These are phyloP conservation scores for Petroica traversi DNA, from an alignment of 2,113 vertebrate genomes.

Conservation along the genomic window DNA sequence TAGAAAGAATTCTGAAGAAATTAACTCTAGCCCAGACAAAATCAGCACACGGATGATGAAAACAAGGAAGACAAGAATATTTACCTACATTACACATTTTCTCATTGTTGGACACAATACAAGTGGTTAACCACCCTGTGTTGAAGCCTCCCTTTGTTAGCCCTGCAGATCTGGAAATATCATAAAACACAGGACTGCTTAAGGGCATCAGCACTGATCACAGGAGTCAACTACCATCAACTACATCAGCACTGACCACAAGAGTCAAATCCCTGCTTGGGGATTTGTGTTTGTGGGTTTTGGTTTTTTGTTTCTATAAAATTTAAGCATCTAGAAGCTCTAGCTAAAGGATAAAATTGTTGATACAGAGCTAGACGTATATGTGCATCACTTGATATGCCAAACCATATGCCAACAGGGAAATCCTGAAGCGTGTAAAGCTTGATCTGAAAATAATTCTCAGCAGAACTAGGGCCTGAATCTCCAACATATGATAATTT, in stretches of 20 bases:
- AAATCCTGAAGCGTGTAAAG: background rate
- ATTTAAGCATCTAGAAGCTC: background rate
- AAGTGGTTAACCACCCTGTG: background rate
- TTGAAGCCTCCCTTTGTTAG: background rate
- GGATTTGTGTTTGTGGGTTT: background rate
- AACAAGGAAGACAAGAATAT: background rate
- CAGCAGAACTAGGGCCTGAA: background rate
- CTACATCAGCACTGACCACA: background rate
- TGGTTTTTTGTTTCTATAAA: background rate
- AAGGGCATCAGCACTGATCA: background rate
- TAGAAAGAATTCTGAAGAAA: background rate
- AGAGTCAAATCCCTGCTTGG: background rate
- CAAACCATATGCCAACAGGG: background rate
- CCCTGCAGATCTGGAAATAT: background rate
- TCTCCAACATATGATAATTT: background rate
- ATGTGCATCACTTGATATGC: background rate
- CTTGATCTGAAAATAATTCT: background rate
- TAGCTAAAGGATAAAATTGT: background rate
- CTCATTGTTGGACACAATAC: background rate
- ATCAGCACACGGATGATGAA: background rate
- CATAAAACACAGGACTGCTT: background rate
- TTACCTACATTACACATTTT: background rate
- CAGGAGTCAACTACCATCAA: background rate
- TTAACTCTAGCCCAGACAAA: background rate
- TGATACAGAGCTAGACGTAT: background rate